Evolutionary conservation across 1,140 invertebrate species (phyloP).

Genomic region (Spodoptera frugiperda): DNA sequence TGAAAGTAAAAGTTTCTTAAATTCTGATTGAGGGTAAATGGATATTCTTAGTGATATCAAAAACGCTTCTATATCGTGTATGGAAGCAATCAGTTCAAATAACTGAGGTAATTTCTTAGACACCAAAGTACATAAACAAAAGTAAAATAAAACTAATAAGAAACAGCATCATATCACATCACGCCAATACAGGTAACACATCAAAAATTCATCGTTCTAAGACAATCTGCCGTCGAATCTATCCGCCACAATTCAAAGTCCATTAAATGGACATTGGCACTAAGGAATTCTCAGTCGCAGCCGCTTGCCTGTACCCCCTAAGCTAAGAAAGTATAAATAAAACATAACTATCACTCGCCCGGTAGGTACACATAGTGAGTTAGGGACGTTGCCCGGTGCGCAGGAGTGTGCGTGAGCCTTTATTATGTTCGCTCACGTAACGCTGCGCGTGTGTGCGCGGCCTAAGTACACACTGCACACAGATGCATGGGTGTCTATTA

Average conservation of each 20-base stretch:
- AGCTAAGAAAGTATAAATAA: conserved; percentile 85
- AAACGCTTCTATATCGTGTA: too few species aligned
- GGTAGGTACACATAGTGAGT: conserved; percentile 57
- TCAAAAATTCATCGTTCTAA: conserved; percentile 1
- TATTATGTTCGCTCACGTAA: conserved; percentile 71
- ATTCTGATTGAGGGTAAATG: too few species aligned
- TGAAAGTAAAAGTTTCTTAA: too few species aligned
- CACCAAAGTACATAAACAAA: too few species aligned
- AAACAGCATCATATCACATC: background rate
- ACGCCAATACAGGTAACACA: background rate
- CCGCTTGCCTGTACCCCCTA: conserved; percentile 60
- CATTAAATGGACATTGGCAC: conserved; percentile 38
- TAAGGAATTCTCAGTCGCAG: conserved; percentile 60
- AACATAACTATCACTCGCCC: conserved; percentile 75
- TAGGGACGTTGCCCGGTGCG: conserved; percentile 78
- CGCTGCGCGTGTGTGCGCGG: conserved; percentile 59
- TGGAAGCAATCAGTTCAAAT: too few species aligned
- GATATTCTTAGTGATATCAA: too few species aligned
- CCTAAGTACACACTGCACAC: conserved; percentile 76
- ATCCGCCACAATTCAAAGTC: conserved; percentile 9
- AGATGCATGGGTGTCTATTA: conserved; percentile 54
- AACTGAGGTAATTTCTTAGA: too few species aligned
- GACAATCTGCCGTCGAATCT: conserved; percentile 1
- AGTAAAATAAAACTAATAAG: background rate
- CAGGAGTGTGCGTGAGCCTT: conserved; percentile 63